Base-by-base conservation (phyloP, 2,113 vertebrate genomes). In the Sigmodon hispidus region DNA sequence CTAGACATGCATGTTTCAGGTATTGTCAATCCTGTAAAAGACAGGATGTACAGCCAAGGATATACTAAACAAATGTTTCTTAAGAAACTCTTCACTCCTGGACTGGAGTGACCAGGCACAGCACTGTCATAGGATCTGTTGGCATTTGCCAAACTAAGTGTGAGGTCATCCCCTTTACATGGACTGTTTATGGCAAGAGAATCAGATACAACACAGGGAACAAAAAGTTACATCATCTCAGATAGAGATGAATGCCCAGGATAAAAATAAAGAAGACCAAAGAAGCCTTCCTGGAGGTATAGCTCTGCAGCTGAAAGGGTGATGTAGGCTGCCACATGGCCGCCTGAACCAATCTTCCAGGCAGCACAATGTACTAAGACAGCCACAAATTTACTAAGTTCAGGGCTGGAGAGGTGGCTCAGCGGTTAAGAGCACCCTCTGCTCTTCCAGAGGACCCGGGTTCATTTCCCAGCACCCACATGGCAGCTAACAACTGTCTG, bases 41-140 rank as follows among this genome's bases (percentile, higher is more conserved):
- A n/a, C n/a, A n/a, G n/a, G n/a, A n/a, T n/a, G n/a, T n/a, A n/a
- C n/a, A n/a, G n/a, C n/a, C n/a, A n/a, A n/a, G n/a, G n/a, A n/a
- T n/a, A n/a, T n/a, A n/a, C n/a, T n/a, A n/a, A n/a, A n/a, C n/a
- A n/a, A n/a, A n/a, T n/a, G n/a, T n/a, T n/a, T n/a, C n/a, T 67
- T 48, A 34, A 55, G 59, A 79, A 85, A 17, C 50, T 43, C 24
- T 43, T 72, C 48, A 55, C 24, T 61, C 67, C 22, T 40, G 52
- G 61, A 69, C 77, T 1, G 16, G 9, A 59, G 70, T 3, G 26
- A 48, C 8, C 17, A 45, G 40, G 24, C 24, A 69, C 52, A 40
- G 29, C 3, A 10, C 45, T 31, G 2, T 17, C 19, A 5, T 70
- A n/a, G 31, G 75, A 50, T 59, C 15, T 0, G 0, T 13, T 2